These are phyloP conservation scores for Ceyx erithaca DNA, from an alignment of 2,797 vertebrate species.

Conservation along the genomic window DNA sequence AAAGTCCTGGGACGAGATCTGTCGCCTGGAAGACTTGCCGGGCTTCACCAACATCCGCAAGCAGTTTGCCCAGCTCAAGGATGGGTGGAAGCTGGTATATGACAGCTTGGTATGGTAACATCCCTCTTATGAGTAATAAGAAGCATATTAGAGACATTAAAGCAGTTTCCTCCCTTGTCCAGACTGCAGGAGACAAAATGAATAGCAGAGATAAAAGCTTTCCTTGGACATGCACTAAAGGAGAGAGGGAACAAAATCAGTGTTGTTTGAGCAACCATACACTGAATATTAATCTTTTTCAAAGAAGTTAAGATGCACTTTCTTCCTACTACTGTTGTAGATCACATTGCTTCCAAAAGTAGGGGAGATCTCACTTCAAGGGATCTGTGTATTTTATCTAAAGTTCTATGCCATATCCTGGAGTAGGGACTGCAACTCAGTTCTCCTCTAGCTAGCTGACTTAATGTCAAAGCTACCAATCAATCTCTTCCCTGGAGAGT, in stretches of 20 bases:
- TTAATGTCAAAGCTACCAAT: neutral
- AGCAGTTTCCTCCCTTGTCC: neutral
- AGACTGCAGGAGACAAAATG: neutral
- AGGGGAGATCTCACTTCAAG: neutral
- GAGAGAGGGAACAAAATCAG: neutral
- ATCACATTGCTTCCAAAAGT: neutral
- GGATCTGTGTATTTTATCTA: neutral
- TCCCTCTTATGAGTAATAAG: neutral
- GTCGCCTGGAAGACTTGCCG: constrained; percentile 83
- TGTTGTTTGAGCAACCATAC: neutral
- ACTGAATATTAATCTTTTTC: neutral
- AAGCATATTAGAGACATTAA: neutral
- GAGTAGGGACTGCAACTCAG: neutral
- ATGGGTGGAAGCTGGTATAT: constrained; percentile 88
- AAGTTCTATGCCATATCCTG: neutral
- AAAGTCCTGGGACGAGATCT: constrained; percentile 91
- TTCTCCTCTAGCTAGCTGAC: neutral
- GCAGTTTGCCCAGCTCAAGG: constrained; percentile 79
- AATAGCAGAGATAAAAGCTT: neutral
- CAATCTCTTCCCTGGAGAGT: neutral
- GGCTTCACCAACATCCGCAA: constrained; percentile 80
- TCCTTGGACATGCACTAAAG: neutral
- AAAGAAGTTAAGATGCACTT: neutral
- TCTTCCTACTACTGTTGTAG: neutral
- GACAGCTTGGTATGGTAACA: constrained; percentile 84